Base-by-base conservation (phyloP, 2,113 vertebrate genomes). In the Cathartes aura region DNA sequence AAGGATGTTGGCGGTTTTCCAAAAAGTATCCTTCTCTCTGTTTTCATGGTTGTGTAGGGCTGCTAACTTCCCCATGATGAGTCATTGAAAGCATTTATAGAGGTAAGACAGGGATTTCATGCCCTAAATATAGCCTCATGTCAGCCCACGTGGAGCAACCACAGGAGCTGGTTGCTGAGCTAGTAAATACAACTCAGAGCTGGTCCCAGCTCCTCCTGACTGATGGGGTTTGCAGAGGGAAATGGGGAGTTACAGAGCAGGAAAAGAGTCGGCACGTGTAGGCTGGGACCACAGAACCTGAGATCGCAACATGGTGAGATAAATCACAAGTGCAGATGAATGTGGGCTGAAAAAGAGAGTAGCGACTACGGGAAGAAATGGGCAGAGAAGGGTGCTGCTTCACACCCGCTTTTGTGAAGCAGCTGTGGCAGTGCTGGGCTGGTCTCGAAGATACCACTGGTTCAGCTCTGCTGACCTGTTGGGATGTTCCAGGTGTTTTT, bases 81-180 rank as follows among this genome's bases (percentile, higher is more conserved):
- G 60, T 93, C 85, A 95, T 1, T 76, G 73, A 22, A 86, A 78
- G 45, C 59, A 86, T 88, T 95, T 83, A 40, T 74, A 71, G 82
- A 95, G 82, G 72, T 89, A 86, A 92, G 47, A 27, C 19, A 74
- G 76, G 79, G 93, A 92, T 95, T 90, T 95, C 64, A 29, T 92
- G 56, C 29, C 68, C 83, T 91, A 95, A 96, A 87, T 87, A 87
- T 87, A 95, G 83, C 64, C 32, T 86, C 6, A 19, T 38, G 29
- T 47, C 90, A 93, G 63, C 88, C 67, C n/a, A 82, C 75, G 30
- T 27, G 50, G 80, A 90, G 62, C 66, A 94, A 47, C 42, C 24
- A 21, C 59, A 48, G 52, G 55, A 83, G 82, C 45, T 74, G 71
- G 34, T 36, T 80, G 63, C 85, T 90, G 79, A 92, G 67, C 55